These are phyloP conservation scores for Microctonus hyperodae DNA, from an alignment of 2,888 invertebrate genomes.

Conservation along the genomic window DNA sequence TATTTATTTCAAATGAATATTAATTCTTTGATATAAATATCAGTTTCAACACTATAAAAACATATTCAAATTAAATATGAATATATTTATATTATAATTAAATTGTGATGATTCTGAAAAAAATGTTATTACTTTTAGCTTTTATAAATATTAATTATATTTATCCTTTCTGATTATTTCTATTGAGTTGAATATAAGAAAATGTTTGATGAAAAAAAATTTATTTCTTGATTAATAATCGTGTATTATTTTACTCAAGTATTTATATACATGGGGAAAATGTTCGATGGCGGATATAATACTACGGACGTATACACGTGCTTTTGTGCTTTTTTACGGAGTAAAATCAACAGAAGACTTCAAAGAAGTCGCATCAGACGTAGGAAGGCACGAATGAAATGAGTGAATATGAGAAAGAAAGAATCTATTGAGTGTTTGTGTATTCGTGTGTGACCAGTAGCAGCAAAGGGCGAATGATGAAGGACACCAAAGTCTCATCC, in stretches of 20 bases:
- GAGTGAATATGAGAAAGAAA: slow-evolving; percentile 2
- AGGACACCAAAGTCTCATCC: neutral
- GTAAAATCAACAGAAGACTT: slow-evolving; percentile 31
- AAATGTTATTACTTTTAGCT: too few species aligned
- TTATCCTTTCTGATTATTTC: too few species aligned
- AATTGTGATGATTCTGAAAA: too few species aligned
- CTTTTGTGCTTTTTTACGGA: slow-evolving; percentile 27
- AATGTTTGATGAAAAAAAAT: neutral
- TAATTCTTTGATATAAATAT: too few species aligned
- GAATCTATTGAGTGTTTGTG: neutral
- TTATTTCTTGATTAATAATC: neutral
- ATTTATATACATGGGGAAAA: neutral
- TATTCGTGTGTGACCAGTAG: neutral
- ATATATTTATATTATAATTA: too few species aligned
- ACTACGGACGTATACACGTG: slow-evolving; percentile 13
- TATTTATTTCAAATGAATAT: too few species aligned
- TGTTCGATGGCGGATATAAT: slow-evolving; percentile 12
- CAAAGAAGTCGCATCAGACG: slow-evolving; percentile 19
- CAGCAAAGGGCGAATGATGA: neutral
- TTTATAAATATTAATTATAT: too few species aligned
- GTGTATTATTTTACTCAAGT: neutral
- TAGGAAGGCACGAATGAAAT: neutral
- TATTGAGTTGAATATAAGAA: too few species aligned
- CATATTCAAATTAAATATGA: too few species aligned
- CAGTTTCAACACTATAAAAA: too few species aligned